Evolutionary conservation across 1,140 invertebrate genomes (phyloP).

Genomic region (Diachasma alloeum): DNA sequence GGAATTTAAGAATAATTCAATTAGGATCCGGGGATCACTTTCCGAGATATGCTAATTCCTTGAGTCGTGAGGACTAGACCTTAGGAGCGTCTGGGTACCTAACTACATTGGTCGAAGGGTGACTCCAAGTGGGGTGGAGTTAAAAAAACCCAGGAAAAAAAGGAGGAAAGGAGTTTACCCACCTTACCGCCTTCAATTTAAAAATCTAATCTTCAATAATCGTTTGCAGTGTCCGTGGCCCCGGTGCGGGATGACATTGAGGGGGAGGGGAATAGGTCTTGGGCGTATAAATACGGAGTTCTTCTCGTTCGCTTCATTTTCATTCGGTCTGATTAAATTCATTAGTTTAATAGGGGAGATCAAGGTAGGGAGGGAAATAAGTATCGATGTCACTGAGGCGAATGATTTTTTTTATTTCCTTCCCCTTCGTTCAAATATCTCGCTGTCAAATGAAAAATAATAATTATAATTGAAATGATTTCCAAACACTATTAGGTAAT

Average conservation of each 20-base stretch:
- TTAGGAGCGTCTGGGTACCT: constrained; percentile 28
- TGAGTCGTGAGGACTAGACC: constrained; percentile 36
- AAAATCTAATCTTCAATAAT: constrained; percentile 66
- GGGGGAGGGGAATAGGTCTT: constrained; percentile 32
- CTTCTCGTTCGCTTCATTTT: constrained; percentile 56
- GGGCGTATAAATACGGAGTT: constrained; percentile 43
- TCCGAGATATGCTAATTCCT: constrained; percentile 65
- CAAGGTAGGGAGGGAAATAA: constrained; percentile 28
- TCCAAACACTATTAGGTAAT: too few relatives aligned
- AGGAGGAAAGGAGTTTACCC: constrained; percentile 20
- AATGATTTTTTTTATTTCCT: constrained; percentile 43
- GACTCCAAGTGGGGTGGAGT: constrained; percentile 17
- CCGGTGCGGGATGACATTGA: constrained; percentile 29
- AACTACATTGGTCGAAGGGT: constrained; percentile 24
- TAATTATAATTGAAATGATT: too few relatives aligned
- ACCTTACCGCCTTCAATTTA: constrained; percentile 61
- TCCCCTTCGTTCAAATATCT: constrained; percentile 19
- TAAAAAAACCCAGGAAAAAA: constrained; percentile 14
- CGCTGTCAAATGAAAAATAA: background rate
- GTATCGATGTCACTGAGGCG: constrained; percentile 60
- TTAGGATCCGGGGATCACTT: constrained; percentile 63
- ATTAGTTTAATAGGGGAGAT: constrained; percentile 60
- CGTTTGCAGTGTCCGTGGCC: constrained; percentile 52
- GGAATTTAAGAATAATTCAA: constrained; percentile 68
- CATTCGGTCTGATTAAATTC: constrained; percentile 66